phyloP scores from a whole-genome alignment of 2,797 vertebrate genomes.

The Rhinogobio ventralis region DNA sequence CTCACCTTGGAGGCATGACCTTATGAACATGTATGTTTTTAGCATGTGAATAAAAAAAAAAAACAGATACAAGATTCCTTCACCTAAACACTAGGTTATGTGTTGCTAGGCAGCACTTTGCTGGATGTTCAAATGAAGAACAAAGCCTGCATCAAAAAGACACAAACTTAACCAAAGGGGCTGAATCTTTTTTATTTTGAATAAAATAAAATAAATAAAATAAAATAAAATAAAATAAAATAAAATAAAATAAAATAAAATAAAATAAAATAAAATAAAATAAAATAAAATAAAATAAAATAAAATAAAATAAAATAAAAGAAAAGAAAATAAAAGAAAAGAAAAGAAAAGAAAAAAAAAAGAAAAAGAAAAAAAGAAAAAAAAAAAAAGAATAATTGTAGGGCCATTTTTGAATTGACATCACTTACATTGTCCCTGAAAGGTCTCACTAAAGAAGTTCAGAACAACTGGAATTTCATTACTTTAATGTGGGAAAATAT shows the following conservation, averaged over 20 bases:
- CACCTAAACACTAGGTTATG: conserved; percentile 39
- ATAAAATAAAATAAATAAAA: neutral
- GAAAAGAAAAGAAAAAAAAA: too few relatives aligned
- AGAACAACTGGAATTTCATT: too few relatives aligned
- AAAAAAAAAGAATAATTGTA: too few relatives aligned
- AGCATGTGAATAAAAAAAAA: neutral
- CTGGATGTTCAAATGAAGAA: conserved; percentile 45
- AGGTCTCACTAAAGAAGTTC: neutral
- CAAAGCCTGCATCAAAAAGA: conserved; percentile 10
- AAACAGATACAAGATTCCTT: conserved; percentile 18
- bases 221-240: too few relatives aligned
- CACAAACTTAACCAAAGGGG: neutral
- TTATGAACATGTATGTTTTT: neutral
- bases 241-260: too few relatives aligned
- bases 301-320: too few relatives aligned
- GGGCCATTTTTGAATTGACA: neutral
- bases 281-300: too few relatives aligned
- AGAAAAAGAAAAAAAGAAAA: too few relatives aligned
- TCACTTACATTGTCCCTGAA: neutral
- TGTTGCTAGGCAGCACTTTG: conserved; percentile 55
- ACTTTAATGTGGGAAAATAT: neutral
- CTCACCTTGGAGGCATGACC: neutral
- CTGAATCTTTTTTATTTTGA: neutral
- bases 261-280: too few relatives aligned
- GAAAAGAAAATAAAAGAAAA: too few relatives aligned